These are phyloP conservation scores for Agrotis clavis DNA, from an alignment of 2,888 invertebrate genomes.

Conservation along the genomic window DNA sequence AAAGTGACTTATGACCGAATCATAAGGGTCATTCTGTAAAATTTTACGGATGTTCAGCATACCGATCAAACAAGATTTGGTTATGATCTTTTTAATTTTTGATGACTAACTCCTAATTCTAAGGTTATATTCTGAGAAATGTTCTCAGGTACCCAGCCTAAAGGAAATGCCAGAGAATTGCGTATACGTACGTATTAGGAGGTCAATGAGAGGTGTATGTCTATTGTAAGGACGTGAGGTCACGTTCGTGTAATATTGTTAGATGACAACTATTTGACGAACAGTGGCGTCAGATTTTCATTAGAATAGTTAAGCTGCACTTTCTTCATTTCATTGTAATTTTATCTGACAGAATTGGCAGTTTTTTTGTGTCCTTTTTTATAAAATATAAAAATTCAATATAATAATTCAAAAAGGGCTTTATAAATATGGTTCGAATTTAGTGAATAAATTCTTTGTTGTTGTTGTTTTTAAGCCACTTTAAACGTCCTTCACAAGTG, in stretches of 20 bases:
- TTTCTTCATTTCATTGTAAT: slow-evolving; percentile 10
- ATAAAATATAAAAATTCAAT: too few relatives aligned
- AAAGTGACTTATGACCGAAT: slow-evolving; percentile 44
- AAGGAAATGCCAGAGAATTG: slow-evolving; percentile 80
- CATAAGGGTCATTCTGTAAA: slow-evolving; percentile 48
- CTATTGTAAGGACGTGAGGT: slow-evolving; percentile 54
- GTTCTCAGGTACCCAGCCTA: slow-evolving; percentile 71
- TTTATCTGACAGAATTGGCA: not conserved
- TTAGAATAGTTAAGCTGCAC: not conserved
- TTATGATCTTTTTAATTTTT: slow-evolving; percentile 73
- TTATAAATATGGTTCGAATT: not conserved
- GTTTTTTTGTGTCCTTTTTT: not conserved
- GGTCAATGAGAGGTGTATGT: slow-evolving; percentile 54
- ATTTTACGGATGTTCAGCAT: slow-evolving; percentile 57
- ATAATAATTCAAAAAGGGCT: not conserved
- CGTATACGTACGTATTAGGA: slow-evolving; percentile 53
- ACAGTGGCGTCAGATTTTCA: slow-evolving; percentile 12
- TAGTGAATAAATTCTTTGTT: not conserved
- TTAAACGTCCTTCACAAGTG: not conserved
- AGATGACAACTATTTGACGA: slow-evolving; percentile 29
- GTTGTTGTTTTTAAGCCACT: not conserved
- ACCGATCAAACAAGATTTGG: slow-evolving; percentile 67
- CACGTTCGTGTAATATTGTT: slow-evolving; percentile 31
- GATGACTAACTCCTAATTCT: slow-evolving; percentile 80
- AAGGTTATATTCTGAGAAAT: slow-evolving; percentile 77